A percentile compares a stretch with the other conserved stretches of the same genome.
phyloP scores from a whole-genome alignment of 2,797 vertebrate species.

The Halcyon badia region DNA sequence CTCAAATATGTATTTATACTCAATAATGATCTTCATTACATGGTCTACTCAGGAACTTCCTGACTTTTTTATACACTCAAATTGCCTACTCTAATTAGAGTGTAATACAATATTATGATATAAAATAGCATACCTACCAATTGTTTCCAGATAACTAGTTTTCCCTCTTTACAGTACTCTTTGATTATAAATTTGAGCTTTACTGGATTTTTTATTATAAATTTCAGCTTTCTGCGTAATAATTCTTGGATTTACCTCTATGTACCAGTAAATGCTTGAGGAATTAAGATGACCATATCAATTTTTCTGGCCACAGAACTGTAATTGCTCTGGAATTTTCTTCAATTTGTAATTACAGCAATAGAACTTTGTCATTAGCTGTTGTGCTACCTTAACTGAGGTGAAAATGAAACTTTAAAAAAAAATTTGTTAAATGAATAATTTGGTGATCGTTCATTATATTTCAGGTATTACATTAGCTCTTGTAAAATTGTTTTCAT shows the following conservation, averaged over 20 bases:
- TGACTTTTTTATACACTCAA: neutral
- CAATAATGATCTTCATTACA: neutral
- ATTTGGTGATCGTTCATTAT: neutral
- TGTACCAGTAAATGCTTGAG: neutral
- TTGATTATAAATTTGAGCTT: neutral
- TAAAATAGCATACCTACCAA: neutral
- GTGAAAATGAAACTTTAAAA: neutral
- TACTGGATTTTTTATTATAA: neutral
- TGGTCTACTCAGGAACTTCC: neutral
- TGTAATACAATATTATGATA: neutral
- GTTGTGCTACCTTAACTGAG: neutral
- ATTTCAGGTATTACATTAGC: neutral
- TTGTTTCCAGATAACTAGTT: neutral
- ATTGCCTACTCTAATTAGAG: neutral
- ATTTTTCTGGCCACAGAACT: neutral
- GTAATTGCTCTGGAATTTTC: neutral
- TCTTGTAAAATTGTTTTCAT: neutral
- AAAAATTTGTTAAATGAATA: neutral
- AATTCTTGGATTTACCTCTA: neutral
- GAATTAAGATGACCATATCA: neutral
- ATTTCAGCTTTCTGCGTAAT: neutral
- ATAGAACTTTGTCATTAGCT: neutral
- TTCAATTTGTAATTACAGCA: neutral
- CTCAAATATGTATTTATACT: neutral
- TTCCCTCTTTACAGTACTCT: neutral